These are phyloP conservation scores for Micoletzkya japonica DNA, from an alignment of 2,888 invertebrate species.

Conservation along the genomic window DNA sequence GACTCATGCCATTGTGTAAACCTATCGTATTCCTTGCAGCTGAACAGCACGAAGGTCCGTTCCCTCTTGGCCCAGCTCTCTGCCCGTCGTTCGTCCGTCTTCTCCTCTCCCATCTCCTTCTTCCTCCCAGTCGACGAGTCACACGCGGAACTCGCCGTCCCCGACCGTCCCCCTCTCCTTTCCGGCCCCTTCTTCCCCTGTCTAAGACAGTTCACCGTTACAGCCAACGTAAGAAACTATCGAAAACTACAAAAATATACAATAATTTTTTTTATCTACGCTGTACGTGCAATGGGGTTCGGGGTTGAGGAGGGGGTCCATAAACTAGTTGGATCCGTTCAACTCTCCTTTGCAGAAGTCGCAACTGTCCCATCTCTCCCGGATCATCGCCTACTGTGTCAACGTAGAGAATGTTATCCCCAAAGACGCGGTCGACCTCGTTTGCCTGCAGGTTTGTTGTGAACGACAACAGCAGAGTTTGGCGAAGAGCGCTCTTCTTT, in stretches of 20 bases:
- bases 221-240: conserved; percentile 42
- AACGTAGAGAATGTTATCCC: conserved; percentile 52
- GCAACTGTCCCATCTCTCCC: conserved; percentile 49
- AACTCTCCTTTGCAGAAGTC: conserved; percentile 2
- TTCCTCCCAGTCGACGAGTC: conserved; percentile 30
- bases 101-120: conserved; percentile 25
- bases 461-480: too few species aligned
- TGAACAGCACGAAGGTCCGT: conserved; percentile 50
- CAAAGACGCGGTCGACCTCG: conserved; percentile 48
- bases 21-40: conserved; percentile 37
- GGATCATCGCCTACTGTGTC: conserved; percentile 48
- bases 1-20: too few species aligned
- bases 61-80: conserved; percentile 40
- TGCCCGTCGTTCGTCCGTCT: conserved; percentile 26
- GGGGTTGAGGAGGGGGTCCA: too few species aligned
- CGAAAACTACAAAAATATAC: background rate
- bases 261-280: too few species aligned
- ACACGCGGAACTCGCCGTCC: conserved; percentile 12
- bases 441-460: conserved; percentile 40
- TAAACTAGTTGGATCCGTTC: too few species aligned
- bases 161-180: background rate
- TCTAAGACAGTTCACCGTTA: conserved; percentile 52
- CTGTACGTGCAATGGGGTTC: too few species aligned
- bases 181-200: conserved; percentile 50
- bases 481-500: too few species aligned